Conservation (phyloP, 2,888 invertebrate species). For the Heliconius ethilla region DNA sequence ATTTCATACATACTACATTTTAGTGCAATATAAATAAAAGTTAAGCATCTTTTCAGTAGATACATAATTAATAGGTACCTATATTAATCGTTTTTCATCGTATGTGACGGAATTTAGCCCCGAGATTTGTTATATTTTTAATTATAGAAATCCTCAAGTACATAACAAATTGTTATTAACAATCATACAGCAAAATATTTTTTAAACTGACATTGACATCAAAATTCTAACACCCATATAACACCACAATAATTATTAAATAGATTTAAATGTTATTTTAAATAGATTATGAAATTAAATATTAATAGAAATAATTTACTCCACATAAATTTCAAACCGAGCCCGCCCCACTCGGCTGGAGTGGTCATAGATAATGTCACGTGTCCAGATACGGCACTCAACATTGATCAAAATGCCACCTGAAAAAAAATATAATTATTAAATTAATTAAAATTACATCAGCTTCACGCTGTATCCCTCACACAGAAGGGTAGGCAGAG, state of each 20-base stretch:
- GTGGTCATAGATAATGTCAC: constrained; percentile 70
- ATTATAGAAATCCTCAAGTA: too few relatives aligned
- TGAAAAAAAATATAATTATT: constrained; percentile 45
- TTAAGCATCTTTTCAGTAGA: too few relatives aligned
- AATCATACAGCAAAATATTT: background rate
- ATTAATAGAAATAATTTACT: constrained; percentile 50
- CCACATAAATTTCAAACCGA: constrained; percentile 71
- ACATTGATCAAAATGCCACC: constrained; percentile 75
- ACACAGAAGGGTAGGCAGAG: too few relatives aligned
- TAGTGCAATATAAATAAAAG: too few relatives aligned
- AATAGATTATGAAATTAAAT: background rate
- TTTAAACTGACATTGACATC: background rate
- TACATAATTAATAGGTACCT: background rate
- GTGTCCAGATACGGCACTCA: constrained; percentile 75
- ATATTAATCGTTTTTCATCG: background rate
- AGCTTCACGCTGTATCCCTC: too few relatives aligned
- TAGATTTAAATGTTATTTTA: constrained; percentile 1
- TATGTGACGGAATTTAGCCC: background rate
- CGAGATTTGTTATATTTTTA: background rate
- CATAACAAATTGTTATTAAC: too few relatives aligned
- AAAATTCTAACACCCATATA: background rate
- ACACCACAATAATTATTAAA: background rate
- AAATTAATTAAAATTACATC: background rate
- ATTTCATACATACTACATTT: background rate
- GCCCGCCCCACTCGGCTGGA: constrained; percentile 67